Evolutionary conservation across 2,113 vertebrate genomes (phyloP).

Genomic region (Elephas maximus): DNA sequence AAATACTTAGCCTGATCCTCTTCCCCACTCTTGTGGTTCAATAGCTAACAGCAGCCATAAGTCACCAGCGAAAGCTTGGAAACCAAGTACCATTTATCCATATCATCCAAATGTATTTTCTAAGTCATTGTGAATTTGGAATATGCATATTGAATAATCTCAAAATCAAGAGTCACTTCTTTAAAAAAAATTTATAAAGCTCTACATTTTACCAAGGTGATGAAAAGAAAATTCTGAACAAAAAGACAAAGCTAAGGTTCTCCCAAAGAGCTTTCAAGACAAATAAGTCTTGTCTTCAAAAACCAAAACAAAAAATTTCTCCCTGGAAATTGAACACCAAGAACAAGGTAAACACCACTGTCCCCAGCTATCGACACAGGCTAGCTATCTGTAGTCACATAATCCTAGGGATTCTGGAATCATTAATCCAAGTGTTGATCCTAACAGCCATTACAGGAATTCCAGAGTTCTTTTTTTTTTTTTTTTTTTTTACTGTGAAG

Average conservation of each 20-base stretch:
- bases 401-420: background rate
- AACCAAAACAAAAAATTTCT: background rate
- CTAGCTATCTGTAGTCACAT: background rate
- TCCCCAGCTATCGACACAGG: background rate
- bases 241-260: constrained; percentile 54
- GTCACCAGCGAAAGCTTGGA: background rate
- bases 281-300: constrained; percentile 27
- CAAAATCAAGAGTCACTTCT: constrained; percentile 55
- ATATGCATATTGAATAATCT: constrained; percentile 6
- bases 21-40: background rate
- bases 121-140: constrained; percentile 64
- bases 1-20: background rate
- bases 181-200: constrained; percentile 39
- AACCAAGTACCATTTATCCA: constrained; percentile 27
- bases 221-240: constrained; percentile 59
- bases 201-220: constrained; percentile 38
- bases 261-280: background rate
- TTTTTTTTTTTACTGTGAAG: background rate
- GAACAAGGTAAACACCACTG: background rate
- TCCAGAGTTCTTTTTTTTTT: background rate
- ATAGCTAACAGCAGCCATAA: constrained; percentile 9
- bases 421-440: background rate
- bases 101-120: constrained; percentile 22
- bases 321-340: background rate
- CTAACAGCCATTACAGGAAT: background rate